Conservation (phyloP, 2,888 invertebrate genomes). For the Andrena bicolor region DNA sequence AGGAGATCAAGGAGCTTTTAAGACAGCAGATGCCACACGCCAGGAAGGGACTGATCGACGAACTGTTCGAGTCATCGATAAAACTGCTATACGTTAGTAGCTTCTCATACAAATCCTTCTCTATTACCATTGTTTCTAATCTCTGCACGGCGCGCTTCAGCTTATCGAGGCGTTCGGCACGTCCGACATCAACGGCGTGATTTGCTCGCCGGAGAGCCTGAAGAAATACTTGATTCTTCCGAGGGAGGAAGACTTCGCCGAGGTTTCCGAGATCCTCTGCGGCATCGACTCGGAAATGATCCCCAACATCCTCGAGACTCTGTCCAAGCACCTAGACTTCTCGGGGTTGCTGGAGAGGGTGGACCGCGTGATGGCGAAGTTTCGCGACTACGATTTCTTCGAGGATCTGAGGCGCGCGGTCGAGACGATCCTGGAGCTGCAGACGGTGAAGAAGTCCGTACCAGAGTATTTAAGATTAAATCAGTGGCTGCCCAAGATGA, state of each 20-base stretch:
- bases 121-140: not conserved
- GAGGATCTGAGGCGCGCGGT: conserved; percentile 84
- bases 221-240: conserved; percentile 77
- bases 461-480: conserved; percentile 85
- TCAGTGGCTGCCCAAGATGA: conserved; percentile 79
- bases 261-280: conserved; percentile 85
- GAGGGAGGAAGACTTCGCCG: conserved; percentile 72
- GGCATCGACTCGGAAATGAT: conserved; percentile 83
- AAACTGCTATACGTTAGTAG: conserved; percentile 86
- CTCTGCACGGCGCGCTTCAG: conserved; percentile 50
- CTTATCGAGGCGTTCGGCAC: conserved; percentile 79
- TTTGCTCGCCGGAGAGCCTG: conserved; percentile 78
- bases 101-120: not conserved
- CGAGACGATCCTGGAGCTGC: conserved; percentile 85
- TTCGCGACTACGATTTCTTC: conserved; percentile 86
- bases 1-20: conserved; percentile 84
- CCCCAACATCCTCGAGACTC: conserved; percentile 84
- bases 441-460: conserved; percentile 85
- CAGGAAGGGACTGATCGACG: conserved; percentile 82
- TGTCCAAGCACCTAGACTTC: conserved; percentile 86
- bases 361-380: conserved; percentile 83
- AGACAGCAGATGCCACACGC: conserved; percentile 82
- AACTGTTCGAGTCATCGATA: conserved; percentile 85
- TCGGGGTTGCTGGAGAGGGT: conserved; percentile 87
- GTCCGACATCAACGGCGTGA: conserved; percentile 76